Conservation (phyloP, 2,113 vertebrate genomes). For the Felis chaus region DNA sequence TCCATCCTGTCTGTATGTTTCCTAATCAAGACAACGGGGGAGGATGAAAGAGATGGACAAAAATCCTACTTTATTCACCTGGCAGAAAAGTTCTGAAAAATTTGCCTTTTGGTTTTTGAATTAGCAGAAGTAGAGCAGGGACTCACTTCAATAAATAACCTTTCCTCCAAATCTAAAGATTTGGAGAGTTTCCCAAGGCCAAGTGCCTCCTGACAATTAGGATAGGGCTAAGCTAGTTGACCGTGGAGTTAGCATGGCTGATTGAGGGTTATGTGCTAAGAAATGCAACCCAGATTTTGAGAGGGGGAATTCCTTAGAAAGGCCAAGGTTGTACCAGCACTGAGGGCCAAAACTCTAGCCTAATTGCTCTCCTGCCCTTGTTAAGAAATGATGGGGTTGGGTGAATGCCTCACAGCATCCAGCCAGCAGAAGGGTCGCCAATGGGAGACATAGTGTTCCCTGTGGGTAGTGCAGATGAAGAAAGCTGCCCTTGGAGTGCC, state of each 20-base stretch:
- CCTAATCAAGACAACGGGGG: neutral
- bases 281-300: neutral
- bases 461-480: constrained; percentile 30
- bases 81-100: neutral
- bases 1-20: neutral
- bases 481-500: constrained; percentile 42
- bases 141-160: neutral
- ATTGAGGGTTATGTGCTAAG: neutral
- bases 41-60: neutral
- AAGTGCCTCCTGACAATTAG: neutral
- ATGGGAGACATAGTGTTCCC: constrained; percentile 64
- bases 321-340: neutral
- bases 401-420: neutral
- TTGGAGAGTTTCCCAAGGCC: neutral
- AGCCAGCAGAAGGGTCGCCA: neutral
- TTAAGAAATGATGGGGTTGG: constrained; percentile 48
- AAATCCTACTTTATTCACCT: neutral
- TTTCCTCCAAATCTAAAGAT: neutral
- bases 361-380: constrained; percentile 36
- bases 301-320: constrained; percentile 50
- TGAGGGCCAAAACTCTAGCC: neutral
- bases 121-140: neutral
- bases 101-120: neutral
- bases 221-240: neutral
- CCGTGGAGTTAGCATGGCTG: too few species aligned